Base-by-base conservation (phyloP, 2,888 invertebrate genomes). In the Eupithecia abbreviata region DNA sequence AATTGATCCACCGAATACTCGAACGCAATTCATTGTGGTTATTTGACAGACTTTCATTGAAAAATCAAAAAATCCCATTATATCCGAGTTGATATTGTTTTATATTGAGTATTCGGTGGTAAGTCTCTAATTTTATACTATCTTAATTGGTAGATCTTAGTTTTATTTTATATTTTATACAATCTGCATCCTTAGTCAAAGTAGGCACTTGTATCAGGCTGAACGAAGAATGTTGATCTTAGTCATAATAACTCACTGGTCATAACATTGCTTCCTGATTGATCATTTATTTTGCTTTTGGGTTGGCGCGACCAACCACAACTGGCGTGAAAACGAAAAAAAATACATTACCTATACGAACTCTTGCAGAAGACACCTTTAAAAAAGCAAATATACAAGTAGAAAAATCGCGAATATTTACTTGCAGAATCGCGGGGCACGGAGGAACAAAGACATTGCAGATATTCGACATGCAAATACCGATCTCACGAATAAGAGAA, bases 351-450 rank as follows among this genome's bases (percentile, higher is more conserved):
- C 10, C 58, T 18, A 9, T 10, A 10, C 18, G 58, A 30, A 18
- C 30, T 58, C 10, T 18, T 18, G 3, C 3, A 4, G 18, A 58
- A 58, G 6, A 51, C 55, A 58, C 18, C 18, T 30, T 10, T 3
- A 18, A 30, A 51, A 58, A 58, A 55, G n/a, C 18, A 3, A 30
- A 67, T 30, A 51, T 67, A 49, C 71, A 71, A 75, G 75, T 75
- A 49, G 67, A 78, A 78, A 73, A 78, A 75, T 71, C 15, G 67
- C 68, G 45, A 71, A 68, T 78, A 73, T 78, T 74, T 78, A 69
- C 47, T 78, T 78, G 74, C 78, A 79, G 70, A 77, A 77, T 77
- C 71, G 76, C 79, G 75, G 70, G 73, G 41, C 49, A 72, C 65
- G 69, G 73, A 30, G 74, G 71, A 55, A 74, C 65, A 41, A 67